phyloP scores from a whole-genome alignment of 2,888 invertebrate species.

The Cryptus armator region DNA sequence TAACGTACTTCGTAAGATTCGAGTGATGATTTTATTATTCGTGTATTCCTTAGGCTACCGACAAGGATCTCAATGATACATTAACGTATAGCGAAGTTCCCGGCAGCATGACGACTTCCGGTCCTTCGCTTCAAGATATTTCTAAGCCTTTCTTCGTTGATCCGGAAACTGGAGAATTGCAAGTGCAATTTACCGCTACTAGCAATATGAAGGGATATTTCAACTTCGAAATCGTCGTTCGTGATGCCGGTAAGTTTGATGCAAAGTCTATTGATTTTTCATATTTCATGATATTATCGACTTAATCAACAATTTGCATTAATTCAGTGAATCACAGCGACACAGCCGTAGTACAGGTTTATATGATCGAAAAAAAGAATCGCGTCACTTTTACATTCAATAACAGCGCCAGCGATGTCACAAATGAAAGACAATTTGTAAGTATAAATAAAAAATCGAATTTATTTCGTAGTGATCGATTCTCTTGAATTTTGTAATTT shows the following conservation, averaged over 20 bases:
- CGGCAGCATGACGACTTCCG: slow-evolving; percentile 76
- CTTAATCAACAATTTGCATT: slow-evolving; percentile 19
- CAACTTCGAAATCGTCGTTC: slow-evolving; percentile 86
- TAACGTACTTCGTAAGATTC: background rate
- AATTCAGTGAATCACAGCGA: slow-evolving; percentile 84
- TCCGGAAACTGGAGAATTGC: slow-evolving; percentile 85
- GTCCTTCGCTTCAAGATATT: slow-evolving; percentile 85
- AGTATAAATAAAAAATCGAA: slow-evolving; percentile 78
- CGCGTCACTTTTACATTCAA: slow-evolving; percentile 87
- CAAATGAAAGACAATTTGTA: slow-evolving; percentile 85
- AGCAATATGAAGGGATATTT: slow-evolving; percentile 88
- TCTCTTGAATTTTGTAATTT: background rate
- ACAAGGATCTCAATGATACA: slow-evolving; percentile 85
- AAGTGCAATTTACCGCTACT: slow-evolving; percentile 86
- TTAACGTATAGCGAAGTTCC: slow-evolving; percentile 84
- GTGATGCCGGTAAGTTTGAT: slow-evolving; percentile 84
- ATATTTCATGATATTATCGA: background rate
- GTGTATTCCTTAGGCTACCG: slow-evolving; percentile 86
- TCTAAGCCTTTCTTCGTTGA: slow-evolving; percentile 84
- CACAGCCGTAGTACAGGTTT: slow-evolving; percentile 86
- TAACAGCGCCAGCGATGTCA: slow-evolving; percentile 85
- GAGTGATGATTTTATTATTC: background rate
- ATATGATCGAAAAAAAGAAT: slow-evolving; percentile 87
- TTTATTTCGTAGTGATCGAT: background rate
- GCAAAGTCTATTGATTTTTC: background rate